Percentiles rank a stretch among this genome's conserved stretches.
These are phyloP conservation scores for Sylvilagus bachmani DNA, from an alignment of 2,113 vertebrate species.

Conservation along the genomic window DNA sequence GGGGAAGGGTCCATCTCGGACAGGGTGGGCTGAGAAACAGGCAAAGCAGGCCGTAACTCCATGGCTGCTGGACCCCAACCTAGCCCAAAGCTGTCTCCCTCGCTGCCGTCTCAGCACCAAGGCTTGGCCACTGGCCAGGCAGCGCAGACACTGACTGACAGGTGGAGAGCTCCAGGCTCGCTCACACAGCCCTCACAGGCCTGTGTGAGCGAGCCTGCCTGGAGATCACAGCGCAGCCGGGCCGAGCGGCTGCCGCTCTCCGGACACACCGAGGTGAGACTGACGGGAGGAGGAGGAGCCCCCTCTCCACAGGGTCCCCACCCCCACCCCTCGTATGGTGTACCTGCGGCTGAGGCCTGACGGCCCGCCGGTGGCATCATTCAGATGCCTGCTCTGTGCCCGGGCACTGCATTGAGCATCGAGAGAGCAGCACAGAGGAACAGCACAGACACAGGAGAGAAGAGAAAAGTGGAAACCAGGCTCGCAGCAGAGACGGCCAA, in stretches of 20 bases:
- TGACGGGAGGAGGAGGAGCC: too few relatives aligned
- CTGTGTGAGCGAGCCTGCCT: fast-evolving
- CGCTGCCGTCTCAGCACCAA: not conserved
- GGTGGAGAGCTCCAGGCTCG: too few relatives aligned
- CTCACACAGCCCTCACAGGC: fast-evolving
- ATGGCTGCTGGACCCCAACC: fast-evolving
- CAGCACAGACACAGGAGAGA: constrained; percentile 69
- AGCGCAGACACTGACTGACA: not conserved
- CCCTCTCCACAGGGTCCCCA: too few relatives aligned
- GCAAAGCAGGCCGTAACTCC: too few relatives aligned
- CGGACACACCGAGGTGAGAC: too few relatives aligned
- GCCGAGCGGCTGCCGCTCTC: fast-evolving
- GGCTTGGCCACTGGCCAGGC: not conserved
- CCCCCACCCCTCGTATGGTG: not conserved
- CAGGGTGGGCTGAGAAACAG: fast-evolving
- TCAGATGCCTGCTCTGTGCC: constrained; percentile 54
- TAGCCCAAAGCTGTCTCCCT: too few relatives aligned
- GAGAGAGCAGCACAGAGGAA: constrained; percentile 52
- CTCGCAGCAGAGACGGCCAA: constrained; percentile 22
- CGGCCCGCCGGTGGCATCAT: too few relatives aligned
- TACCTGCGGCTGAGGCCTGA: not conserved
- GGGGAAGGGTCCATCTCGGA: not conserved
- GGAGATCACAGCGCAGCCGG: fast-evolving
- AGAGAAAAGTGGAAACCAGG: constrained; percentile 82
- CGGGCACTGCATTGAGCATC: constrained; percentile 78